Evolutionary conservation across 1,140 invertebrate genomes (phyloP), one percentile per base, ranked within the genome.

Genomic region (Aphelinus atriplicis): DNA sequence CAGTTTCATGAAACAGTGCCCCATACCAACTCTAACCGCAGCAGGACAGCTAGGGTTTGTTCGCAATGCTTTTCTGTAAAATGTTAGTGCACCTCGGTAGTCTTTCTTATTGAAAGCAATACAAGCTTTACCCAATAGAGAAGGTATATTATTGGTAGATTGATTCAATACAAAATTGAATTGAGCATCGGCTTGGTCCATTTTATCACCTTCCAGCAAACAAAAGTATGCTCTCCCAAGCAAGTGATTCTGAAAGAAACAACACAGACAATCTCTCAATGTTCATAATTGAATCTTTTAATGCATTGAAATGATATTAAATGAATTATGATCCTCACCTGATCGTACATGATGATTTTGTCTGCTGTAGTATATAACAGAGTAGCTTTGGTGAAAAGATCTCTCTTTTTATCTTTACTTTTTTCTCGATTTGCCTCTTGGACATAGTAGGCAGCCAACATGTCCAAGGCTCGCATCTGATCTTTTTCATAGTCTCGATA

Each of bases 271-370:
- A n/a, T n/a, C n/a, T n/a, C n/a, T n/a, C n/a, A n/a, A n/a, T n/a
- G n/a, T n/a, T n/a, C n/a, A n/a, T n/a, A n/a, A n/a, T n/a, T n/a
- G n/a, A n/a, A n/a, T n/a, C n/a, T n/a, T n/a, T n/a, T n/a, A n/a
- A n/a, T n/a, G n/a, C n/a, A n/a, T n/a, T n/a, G n/a, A n/a, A n/a
- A n/a, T n/a, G n/a, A n/a, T 5, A 53, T 68, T 69, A 66, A 71
- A 57, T 3, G 61, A 73, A 48, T 56, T 70, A 2, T n/a, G n/a
- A n/a, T 53, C 48, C 78, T 86, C 90, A 95, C 94, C 91, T 97
- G 97, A 87, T 99, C 98, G 89, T 99, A 99, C 97, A 99, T 99
- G 79, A 98, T 98, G 84, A 99, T 99, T 90, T 99, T 99, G 85
- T 99, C 98, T 48, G 97, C 98, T 76, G 96, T 97, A 0, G 97